Evolutionary conservation across 64 coral and sea anemone species (phyloP), one percentile per base, ranked within the genome.

Genomic region (Astreopora myriophthalma): DNA sequence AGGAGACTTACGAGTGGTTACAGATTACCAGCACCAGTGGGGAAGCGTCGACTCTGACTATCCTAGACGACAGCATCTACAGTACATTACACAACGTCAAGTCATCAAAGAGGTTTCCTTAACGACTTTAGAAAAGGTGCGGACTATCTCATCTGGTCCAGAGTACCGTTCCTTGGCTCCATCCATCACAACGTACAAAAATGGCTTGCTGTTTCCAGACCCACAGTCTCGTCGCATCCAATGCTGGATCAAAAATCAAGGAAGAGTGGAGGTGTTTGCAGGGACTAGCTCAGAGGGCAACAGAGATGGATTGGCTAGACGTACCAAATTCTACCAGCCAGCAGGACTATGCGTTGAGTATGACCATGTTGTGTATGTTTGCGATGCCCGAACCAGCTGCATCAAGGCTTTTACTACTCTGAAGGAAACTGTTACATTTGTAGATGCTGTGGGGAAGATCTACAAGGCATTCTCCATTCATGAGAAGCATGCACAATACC

Each of bases 101-200:
- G 64, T 66, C 37, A 92, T 92, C 69, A 69, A 85, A 27, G 79
- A 91, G 51, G 51, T 92, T 73, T 85, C 89, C 10, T 74, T 92
- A 29, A 57, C 78, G 30, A 84, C 79, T 22, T 84, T 62, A 8
- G 8, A 0, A 27, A 86, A 25, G 32, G 65, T 61, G 69, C 89
- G 48, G 27, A 73, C 85, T 85, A 92, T 92, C 42, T 73, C 40
- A 60, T 69, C 40, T 75, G 89, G 88, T 24, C 35, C 79, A 84
- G 31, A 85, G 79, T 75, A 92, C 79, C 6, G 3, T 75, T 83
- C 65, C 7, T 73, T 84, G 35, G 61, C n/a, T 87, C 88, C 88
- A 49, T 30, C 88, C 73, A 79, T 89, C n/a, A n/a, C 39, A 77
- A 32, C 36, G 36, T 87, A 87, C 67, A 87, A 87, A 69, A 69